Evolutionary conservation across 2,797 vertebrate species (phyloP).

Genomic region (Onychomys torridus): DNA sequence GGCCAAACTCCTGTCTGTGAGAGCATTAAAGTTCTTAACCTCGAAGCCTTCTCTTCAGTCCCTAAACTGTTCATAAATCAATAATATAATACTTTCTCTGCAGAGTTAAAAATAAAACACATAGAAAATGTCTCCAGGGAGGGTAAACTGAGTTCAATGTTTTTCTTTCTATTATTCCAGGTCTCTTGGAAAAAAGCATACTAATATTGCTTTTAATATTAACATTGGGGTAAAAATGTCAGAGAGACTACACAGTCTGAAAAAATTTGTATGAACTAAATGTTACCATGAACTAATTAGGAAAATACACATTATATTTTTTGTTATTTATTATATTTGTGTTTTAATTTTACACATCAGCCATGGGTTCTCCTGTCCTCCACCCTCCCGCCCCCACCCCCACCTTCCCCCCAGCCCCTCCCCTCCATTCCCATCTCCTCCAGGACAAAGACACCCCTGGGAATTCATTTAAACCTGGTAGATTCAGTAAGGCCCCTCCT

Average conservation of each 20-base stretch:
- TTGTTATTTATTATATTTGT: too few species aligned
- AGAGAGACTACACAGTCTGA: background rate
- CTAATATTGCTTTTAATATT: background rate
- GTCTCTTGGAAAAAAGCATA: background rate
- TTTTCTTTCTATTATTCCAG: background rate
- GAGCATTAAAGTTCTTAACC: background rate
- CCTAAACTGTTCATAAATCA: background rate
- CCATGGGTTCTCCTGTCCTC: too few species aligned
- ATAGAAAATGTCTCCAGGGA: background rate
- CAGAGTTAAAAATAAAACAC: background rate
- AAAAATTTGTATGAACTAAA: background rate
- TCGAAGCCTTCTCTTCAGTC: background rate
- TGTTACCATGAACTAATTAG: background rate
- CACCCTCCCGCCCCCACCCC: too few species aligned
- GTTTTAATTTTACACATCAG: too few species aligned
- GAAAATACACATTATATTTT: background rate
- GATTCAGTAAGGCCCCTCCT: too few species aligned
- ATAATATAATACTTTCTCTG: conserved; percentile 12
- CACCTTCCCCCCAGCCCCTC: too few species aligned
- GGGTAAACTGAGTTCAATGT: background rate
- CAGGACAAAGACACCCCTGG: too few species aligned
- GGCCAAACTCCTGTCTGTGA: background rate
- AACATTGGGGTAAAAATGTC: background rate
- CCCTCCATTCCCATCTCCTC: too few species aligned
- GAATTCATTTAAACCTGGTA: too few species aligned